Evolutionary conservation across 2,113 vertebrate genomes (phyloP), one percentile per base, ranked within the genome.

Genomic region (Oncorhynchus kisutch): DNA sequence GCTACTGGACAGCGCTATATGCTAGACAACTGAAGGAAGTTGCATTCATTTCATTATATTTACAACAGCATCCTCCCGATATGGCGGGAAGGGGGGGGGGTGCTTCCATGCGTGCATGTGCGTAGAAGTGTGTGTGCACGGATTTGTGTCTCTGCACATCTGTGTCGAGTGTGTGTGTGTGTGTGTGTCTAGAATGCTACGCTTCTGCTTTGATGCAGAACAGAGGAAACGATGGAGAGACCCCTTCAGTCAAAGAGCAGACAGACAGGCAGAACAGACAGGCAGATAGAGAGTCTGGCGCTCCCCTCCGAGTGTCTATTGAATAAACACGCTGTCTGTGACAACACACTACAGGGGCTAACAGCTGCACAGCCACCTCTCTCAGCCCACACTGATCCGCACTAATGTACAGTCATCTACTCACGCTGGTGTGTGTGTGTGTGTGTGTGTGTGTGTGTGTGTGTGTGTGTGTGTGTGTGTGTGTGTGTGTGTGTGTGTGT

Each of bases 161-260:
- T 24, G 62, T 65, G 9, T 65, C 62, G 20, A 25, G n/a, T 22
- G n/a, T 25, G 27, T 27, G 16, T 5, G n/a, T 22, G n/a, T 25
- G 27, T 27, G 16, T 5, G 24, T 65, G 62, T 65, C 49, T 51
- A 14, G 49, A 51, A 11, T 24, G 22, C 20, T n/a, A 3, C 1
- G 85, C 70, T 66, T 51, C 64, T 76, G 78, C 78, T 82, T 87
- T 89, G 87, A 89, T 80, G 77, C 77, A 83, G 57, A 88, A 79
- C 80, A 78, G 82, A 78, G 62, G 57, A 45, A 6, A 59, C 27
- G 8, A 18, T 22, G 22, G 62, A 16, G 4, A 16, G 66, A 68
- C 65, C 18, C 7, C 51, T 13, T 57, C 59, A 60, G 14, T 60
- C 59, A 60, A 22, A 20, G n/a, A 0, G 59, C n/a, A 16, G 5